phyloP scores from a whole-genome alignment of 2,113 vertebrate genomes.

The Progne subis region DNA sequence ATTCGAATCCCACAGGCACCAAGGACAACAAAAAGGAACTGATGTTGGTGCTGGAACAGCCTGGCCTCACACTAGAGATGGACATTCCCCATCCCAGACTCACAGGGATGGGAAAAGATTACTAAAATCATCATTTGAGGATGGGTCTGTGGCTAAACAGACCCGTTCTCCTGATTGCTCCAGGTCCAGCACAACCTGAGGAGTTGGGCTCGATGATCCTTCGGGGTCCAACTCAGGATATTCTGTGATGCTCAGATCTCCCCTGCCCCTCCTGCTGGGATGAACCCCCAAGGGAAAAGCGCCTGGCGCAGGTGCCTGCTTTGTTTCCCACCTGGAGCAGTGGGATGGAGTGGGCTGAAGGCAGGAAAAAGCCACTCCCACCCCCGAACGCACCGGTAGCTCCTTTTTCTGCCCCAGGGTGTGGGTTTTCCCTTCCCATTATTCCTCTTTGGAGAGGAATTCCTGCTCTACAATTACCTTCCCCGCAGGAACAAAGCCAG shows the following conservation, averaged over 20 bases:
- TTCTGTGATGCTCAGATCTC: neutral
- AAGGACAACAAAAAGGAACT: neutral
- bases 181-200: neutral
- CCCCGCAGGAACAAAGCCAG: neutral
- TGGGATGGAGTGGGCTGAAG: neutral
- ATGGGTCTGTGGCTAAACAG: rapidly evolving
- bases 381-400: neutral
- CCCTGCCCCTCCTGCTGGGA: neutral
- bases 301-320: rapidly evolving
- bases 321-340: neutral
- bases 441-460: neutral
- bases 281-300: neutral
- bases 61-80: neutral
- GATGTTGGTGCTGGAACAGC: neutral
- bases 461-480: slow-evolving; percentile 4
- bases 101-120: neutral
- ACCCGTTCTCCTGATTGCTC: neutral
- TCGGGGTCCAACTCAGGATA: neutral
- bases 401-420: neutral
- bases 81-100: neutral
- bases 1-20: neutral
- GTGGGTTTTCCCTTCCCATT: neutral
- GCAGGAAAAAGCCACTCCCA: neutral
- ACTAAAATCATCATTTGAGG: neutral
- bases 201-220: rapidly evolving